Conservation (phyloP, 2,797 vertebrate species). For the Synanceia verrucosa region DNA sequence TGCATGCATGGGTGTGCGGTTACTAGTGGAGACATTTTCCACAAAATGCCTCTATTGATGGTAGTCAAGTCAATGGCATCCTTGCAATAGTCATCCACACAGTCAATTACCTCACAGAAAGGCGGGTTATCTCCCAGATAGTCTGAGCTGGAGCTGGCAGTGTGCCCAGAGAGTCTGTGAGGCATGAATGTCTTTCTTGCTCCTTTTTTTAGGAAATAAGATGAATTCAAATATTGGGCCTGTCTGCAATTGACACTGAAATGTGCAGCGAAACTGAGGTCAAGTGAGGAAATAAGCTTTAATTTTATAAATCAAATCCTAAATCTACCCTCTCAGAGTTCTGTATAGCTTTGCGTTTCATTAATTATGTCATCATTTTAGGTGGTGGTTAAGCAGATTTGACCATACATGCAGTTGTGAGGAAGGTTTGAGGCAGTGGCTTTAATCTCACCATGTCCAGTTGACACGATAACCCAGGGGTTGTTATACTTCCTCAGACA, state of each 20-base stretch:
- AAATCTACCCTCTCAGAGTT: background rate
- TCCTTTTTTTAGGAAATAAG: conserved; percentile 45
- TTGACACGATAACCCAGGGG: conserved; percentile 5
- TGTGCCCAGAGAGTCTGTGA: conserved; percentile 52
- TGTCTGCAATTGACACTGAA: conserved; percentile 30
- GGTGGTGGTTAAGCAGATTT: background rate
- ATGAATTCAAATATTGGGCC: conserved; percentile 45
- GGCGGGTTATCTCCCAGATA: conserved; percentile 62
- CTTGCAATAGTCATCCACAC: conserved; percentile 70
- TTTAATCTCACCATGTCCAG: conserved; percentile 19
- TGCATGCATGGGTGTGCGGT: conserved; percentile 19
- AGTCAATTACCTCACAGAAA: conserved; percentile 74
- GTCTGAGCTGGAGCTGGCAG: conserved; percentile 57
- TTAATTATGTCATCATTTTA: conserved; percentile 5
- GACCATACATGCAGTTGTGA: background rate
- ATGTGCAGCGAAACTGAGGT: conserved; percentile 20
- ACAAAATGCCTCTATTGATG: conserved; percentile 72
- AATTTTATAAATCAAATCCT: conserved; percentile 12
- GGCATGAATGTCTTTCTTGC: conserved; percentile 48
- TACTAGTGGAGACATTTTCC: conserved; percentile 65
- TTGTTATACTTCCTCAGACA: conserved; percentile 17
- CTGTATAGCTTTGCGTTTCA: background rate
- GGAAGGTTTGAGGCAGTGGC: background rate
- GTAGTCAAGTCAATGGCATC: conserved; percentile 81
- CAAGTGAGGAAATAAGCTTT: conserved; percentile 22